These are phyloP conservation scores for Cheilosia urbana DNA, from an alignment of 2,888 invertebrate genomes.

Conservation along the genomic window DNA sequence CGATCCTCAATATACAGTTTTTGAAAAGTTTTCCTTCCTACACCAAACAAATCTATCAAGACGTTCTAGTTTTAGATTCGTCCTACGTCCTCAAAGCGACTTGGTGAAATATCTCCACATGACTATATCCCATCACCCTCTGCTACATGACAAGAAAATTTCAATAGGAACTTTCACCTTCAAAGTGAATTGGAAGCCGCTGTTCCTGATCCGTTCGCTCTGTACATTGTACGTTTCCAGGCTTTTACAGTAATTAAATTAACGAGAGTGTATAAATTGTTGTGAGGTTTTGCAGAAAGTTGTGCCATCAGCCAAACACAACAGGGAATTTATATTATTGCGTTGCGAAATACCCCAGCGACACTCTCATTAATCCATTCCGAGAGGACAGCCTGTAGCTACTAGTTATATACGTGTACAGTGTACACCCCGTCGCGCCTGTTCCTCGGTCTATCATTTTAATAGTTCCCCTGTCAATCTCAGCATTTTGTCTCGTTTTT, in stretches of 20 bases:
- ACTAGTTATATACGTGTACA: not conserved
- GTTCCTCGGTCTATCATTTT: slow-evolving; percentile 43
- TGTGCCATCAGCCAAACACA: slow-evolving; percentile 22
- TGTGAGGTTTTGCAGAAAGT: slow-evolving; percentile 38
- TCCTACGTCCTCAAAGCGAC: too few species aligned
- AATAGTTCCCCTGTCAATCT: slow-evolving; percentile 61
- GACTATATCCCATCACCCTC: too few species aligned
- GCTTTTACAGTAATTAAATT: slow-evolving; percentile 59
- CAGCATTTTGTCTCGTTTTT: slow-evolving; percentile 31
- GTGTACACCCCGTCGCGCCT: not conserved
- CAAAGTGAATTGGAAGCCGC: slow-evolving; percentile 15
- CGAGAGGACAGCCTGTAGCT: not conserved
- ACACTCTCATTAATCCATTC: slow-evolving; percentile 64
- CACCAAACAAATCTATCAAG: too few species aligned
- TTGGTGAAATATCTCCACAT: too few species aligned
- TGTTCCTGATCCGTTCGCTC: not conserved
- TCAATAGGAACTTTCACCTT: not conserved
- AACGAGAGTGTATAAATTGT: slow-evolving; percentile 2
- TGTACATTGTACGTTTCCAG: slow-evolving; percentile 28
- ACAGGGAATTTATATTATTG: slow-evolving; percentile 52
- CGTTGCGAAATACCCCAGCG: slow-evolving; percentile 51
- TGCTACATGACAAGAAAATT: too few species aligned
- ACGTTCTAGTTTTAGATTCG: too few species aligned
- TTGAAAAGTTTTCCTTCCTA: too few species aligned
- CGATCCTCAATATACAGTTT: too few species aligned